Evolutionary conservation across 2,797 vertebrate species (phyloP).

Genomic region (Pygocentrus nattereri): DNA sequence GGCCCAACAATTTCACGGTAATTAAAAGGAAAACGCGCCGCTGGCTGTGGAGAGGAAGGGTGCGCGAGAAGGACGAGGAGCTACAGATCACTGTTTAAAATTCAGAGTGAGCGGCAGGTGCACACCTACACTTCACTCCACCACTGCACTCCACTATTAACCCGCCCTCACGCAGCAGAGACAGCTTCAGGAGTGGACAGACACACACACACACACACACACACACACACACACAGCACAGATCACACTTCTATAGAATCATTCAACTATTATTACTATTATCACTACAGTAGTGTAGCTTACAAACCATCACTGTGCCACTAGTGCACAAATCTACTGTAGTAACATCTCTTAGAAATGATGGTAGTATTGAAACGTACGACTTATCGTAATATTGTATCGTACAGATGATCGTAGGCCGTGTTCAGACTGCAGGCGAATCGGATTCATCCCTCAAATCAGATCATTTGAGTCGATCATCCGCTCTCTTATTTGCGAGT

Average conservation of each 20-base stretch:
- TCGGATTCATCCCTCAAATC: too few relatives aligned
- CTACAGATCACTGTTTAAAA: neutral
- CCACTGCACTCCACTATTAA: neutral
- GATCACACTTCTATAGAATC: neutral
- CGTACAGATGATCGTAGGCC: too few relatives aligned
- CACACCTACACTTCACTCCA: neutral
- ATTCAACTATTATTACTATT: too few relatives aligned
- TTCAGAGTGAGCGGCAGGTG: neutral
- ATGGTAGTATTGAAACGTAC: too few relatives aligned
- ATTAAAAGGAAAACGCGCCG: neutral
- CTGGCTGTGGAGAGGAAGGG: neutral
- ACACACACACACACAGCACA: conserved; percentile 28
- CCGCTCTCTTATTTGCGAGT: too few relatives aligned
- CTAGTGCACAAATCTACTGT: too few relatives aligned
- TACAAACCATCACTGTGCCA: neutral
- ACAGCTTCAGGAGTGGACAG: neutral
- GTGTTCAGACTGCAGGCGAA: too few relatives aligned
- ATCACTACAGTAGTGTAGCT: too few relatives aligned
- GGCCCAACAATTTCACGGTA: neutral
- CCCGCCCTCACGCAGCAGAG: neutral
- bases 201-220: neutral
- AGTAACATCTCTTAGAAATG: too few relatives aligned
- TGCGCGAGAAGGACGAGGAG: neutral
- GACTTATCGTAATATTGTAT: too few relatives aligned
- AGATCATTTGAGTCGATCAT: too few relatives aligned